Base-by-base conservation (phyloP, 2,888 invertebrate species). In the Tenthredo scrophulariae region DNA sequence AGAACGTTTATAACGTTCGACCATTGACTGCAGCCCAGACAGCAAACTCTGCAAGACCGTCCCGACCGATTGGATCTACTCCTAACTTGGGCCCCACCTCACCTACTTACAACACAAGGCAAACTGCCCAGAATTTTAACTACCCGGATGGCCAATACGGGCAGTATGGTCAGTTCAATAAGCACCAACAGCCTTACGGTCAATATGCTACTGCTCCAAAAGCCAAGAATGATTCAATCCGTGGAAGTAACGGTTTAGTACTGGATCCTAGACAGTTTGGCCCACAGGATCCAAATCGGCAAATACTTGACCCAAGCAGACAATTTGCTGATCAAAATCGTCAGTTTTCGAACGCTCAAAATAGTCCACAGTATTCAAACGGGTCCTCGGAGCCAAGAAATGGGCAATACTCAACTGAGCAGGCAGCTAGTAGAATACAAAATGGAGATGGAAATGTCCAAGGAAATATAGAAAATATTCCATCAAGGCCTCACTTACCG, bases 401-500 rank as follows among this genome's bases (percentile, higher is more conserved):
- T 83, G 89, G 89, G 58, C 91, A 91, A 77, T 91, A 91, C 84
- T 74, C 87, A 1, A 88, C 85, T 37, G 92, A 92, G 9, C 87
- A 82, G 26, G 33, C 80, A 0, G 80, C 85, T 18, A 87, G 84
- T 46, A 88, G 90, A 80, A 82, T 86, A 33, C 91, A 89, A 70
- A 90, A 89, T 86, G 89, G 88, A 33, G 85, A 88, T 0, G 91
- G 91, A 43, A 87, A 84, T 29, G 87, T 83, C 22, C 82, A 85
- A 22, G 87, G 84, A 15, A 87, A 85, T 37, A 79, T 86, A 58
- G 92, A 91, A 33, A 89, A 88, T 54, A 89, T 91, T 22, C 92
- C 93, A 7, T 91, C 92, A 18, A 90, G 94, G 82, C 93, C 94
- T 1, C 91, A 92, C 0, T 90, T 93, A 9, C 92, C 94, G 0